Evolutionary conservation across 2,888 invertebrate genomes (phyloP).

Genomic region (Dendrolimus houi): DNA sequence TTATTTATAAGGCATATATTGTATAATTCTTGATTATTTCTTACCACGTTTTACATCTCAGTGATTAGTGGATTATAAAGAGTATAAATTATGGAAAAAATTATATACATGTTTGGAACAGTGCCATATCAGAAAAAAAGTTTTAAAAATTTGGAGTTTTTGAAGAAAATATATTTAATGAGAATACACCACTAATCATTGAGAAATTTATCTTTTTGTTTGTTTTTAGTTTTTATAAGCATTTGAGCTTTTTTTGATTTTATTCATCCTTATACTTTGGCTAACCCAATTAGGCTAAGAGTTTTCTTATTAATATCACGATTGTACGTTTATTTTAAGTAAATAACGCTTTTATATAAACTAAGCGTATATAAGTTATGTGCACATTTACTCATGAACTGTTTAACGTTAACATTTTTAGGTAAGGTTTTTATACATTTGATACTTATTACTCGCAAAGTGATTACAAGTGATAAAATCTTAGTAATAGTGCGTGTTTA

Average conservation of each 20-base stretch:
- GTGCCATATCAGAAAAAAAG: constrained; percentile 54
- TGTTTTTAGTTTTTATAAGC: constrained; percentile 16
- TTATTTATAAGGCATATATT: constrained; percentile 45
- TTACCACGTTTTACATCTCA: constrained; percentile 34
- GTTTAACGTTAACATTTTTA: constrained; percentile 58
- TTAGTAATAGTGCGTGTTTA: constrained; percentile 62
- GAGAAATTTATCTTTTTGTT: constrained; percentile 19
- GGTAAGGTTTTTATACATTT: constrained; percentile 72
- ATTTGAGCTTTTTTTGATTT: constrained; percentile 24
- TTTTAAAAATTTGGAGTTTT: constrained; percentile 6
- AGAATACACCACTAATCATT: constrained; percentile 43
- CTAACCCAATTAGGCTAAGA: constrained; percentile 54
- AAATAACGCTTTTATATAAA: constrained; percentile 55
- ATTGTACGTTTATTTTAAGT: constrained; percentile 70
- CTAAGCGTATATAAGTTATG: constrained; percentile 53
- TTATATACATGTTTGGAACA: constrained; percentile 33
- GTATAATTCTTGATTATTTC: constrained; percentile 31
- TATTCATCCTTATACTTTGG: constrained; percentile 30
- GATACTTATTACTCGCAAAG: constrained; percentile 73
- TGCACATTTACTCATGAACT: constrained; percentile 64
- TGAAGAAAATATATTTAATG: constrained; percentile 14
- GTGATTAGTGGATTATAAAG: constrained; percentile 44
- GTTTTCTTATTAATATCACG: constrained; percentile 56
- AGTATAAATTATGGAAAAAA: constrained; percentile 21
- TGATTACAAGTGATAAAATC: constrained; percentile 72